phyloP scores from a whole-genome alignment of 1,140 invertebrate genomes.

The Nasonia vitripennis region DNA sequence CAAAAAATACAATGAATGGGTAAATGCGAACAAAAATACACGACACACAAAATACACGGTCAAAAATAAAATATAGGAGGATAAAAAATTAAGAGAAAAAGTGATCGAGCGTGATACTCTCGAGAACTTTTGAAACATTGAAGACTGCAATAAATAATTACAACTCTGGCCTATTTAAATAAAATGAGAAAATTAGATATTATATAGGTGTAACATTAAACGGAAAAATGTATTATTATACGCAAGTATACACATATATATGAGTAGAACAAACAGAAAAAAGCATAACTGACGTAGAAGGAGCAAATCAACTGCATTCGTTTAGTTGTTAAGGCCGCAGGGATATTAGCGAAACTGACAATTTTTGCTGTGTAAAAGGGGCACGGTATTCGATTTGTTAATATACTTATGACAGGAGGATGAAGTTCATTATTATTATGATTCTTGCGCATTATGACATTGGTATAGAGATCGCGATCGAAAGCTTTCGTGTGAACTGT shows the following conservation, averaged over 20 bases:
- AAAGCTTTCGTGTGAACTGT: slow-evolving; percentile 31
- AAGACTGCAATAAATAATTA: slow-evolving; percentile 65
- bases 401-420: not conserved
- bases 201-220: slow-evolving; percentile 56
- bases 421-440: not conserved
- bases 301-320: not conserved
- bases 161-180: slow-evolving; percentile 66
- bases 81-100: slow-evolving; percentile 3
- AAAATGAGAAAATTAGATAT: slow-evolving; percentile 50
- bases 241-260: slow-evolving; percentile 19
- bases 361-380: slow-evolving; percentile 1
- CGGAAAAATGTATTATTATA: slow-evolving; percentile 41
- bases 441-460: not conserved
- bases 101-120: slow-evolving; percentile 27
- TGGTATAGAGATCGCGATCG: slow-evolving; percentile 3
- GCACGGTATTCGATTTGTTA: slow-evolving; percentile 29
- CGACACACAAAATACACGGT: not conserved
- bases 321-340: not conserved
- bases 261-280: not conserved
- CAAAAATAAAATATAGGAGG: slow-evolving; percentile 10
- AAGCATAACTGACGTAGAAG: slow-evolving; percentile 1
- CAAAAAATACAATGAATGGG: not conserved
- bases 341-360: not conserved
- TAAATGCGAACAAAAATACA: not conserved
- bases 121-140: slow-evolving; percentile 58